Base-by-base conservation (phyloP, 64 coral and sea anemone genomes). In the Porites australiensis region DNA sequence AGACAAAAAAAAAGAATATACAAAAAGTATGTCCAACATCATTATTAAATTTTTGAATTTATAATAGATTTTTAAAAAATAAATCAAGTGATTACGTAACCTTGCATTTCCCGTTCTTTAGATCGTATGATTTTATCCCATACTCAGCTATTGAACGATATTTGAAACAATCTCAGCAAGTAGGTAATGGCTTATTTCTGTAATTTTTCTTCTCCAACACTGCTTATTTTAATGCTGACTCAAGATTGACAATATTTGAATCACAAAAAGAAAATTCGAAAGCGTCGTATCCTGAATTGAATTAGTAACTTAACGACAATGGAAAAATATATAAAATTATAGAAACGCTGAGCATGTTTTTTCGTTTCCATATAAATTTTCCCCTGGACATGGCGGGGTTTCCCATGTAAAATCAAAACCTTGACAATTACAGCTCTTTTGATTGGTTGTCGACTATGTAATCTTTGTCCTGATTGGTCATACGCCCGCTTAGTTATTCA, bases 351-450 rank as follows among this genome's bases (percentile, higher is more conserved):
- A 3, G 66, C 19, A 70, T 70, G 9, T 23, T 69, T 23, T 19
- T 23, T n/a, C 19, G 23, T 59, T 43, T 9, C n/a, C 3, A 13
- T 8, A 80, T 1, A 79, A 55, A 58, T 80, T 37, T 37, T 37
- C 27, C 27, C 27, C 27, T 37, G 1, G 27, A 37, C 27, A 37
- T 84, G 81, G 81, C 81, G 81, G 81, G 81, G 62, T 84, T 84
- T 84, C 15, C 63, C 62, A 68, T 47, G 11, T 69, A 6, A 84
- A 69, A 68, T 47, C 27, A 37, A 37, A 84, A 84, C 47, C 63
- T 70, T 68, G 0, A 51, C 45, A n/a, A 83, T 19, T 9, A 68
- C 2, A 65, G 19, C 62, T 22, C 7, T 68, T 84, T 65, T 84
- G 63, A 84, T 84, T 84, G 81, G 81, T 19, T 64, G 19, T 4